Percentiles rank a stretch among this genome's conserved stretches.
Evolutionary conservation across 1,140 invertebrate genomes (phyloP).

Genomic region (Cherax quadricarinatus): DNA sequence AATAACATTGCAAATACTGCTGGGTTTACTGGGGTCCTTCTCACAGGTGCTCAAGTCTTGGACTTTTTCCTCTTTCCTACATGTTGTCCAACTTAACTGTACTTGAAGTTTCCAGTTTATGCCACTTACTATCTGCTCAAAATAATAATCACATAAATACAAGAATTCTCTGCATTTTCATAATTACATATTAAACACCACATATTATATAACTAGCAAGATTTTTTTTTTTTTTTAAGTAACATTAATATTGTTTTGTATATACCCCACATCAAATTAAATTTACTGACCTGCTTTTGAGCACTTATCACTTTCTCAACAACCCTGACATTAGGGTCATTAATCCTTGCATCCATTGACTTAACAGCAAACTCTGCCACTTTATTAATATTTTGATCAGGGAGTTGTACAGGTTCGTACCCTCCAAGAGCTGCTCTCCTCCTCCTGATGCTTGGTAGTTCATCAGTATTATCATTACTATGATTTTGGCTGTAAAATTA

Average conservation of each 20-base stretch:
- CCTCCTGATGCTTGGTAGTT: neutral
- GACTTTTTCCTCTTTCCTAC: slow-evolving; percentile 11
- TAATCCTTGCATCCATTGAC: slow-evolving; percentile 25
- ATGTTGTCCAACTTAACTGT: slow-evolving; percentile 31
- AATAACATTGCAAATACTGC: slow-evolving; percentile 2
- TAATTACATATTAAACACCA: neutral
- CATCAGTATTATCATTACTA: too few species aligned
- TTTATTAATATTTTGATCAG: slow-evolving; percentile 6
- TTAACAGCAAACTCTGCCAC: slow-evolving; percentile 27
- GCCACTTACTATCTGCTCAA: slow-evolving; percentile 16
- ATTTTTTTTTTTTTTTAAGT: too few species aligned
- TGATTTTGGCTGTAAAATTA: too few species aligned
- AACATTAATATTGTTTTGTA: neutral
- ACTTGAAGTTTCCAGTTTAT: slow-evolving; percentile 37
- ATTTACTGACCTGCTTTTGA: slow-evolving; percentile 22
- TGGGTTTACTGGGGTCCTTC: slow-evolving; percentile 21
- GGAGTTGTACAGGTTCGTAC: neutral
- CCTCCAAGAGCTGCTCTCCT: neutral
- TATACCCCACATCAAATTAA: neutral
- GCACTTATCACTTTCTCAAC: slow-evolving; percentile 30
- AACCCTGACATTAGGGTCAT: slow-evolving; percentile 28
- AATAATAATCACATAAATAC: neutral
- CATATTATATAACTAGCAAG: neutral
- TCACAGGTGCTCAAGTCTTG: slow-evolving; percentile 28
- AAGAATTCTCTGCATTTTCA: neutral